Conservation (phyloP, 2,888 invertebrate species). For the Pristionchus exspectatus region DNA sequence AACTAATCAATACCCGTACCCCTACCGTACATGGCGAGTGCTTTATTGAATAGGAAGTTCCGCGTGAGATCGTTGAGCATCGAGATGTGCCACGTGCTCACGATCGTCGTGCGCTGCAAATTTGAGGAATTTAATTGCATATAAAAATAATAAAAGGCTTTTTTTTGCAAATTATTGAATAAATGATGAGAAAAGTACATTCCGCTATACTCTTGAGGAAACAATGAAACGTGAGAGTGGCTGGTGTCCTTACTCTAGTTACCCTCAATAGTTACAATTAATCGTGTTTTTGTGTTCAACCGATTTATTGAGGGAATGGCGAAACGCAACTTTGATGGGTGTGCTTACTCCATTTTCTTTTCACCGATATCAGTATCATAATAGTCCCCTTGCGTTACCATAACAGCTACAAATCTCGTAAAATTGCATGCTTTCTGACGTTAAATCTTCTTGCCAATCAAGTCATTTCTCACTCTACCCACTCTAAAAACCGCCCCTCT, state of each 20-base stretch:
- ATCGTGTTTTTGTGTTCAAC: too few species aligned
- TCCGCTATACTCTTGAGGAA: too few species aligned
- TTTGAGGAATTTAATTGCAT: not conserved
- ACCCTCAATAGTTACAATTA: not conserved
- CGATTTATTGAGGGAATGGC: not conserved
- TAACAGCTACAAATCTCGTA: not conserved
- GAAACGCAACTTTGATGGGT: too few species aligned
- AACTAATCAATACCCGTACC: not conserved
- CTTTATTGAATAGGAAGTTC: not conserved
- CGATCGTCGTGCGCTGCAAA: slow-evolving; percentile 7
- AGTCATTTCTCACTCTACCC: not conserved
- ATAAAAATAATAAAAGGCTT: not conserved
- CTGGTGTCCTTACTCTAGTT: not conserved
- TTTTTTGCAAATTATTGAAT: not conserved
- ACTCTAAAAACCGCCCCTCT: not conserved
- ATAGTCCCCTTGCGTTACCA: too few species aligned
- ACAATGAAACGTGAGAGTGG: not conserved
- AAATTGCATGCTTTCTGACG: not conserved
- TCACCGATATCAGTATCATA: not conserved
- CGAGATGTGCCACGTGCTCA: slow-evolving; percentile 46
- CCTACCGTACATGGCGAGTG: slow-evolving; percentile 8
- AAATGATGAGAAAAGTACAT: too few species aligned
- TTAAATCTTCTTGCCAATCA: not conserved
- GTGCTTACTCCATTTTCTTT: not conserved
- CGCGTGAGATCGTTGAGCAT: slow-evolving; percentile 20